A percentile compares a stretch with the other conserved stretches of the same genome.
Evolutionary conservation across 2,797 vertebrate species (phyloP).

Genomic region (Geotrypetes seraphini): DNA sequence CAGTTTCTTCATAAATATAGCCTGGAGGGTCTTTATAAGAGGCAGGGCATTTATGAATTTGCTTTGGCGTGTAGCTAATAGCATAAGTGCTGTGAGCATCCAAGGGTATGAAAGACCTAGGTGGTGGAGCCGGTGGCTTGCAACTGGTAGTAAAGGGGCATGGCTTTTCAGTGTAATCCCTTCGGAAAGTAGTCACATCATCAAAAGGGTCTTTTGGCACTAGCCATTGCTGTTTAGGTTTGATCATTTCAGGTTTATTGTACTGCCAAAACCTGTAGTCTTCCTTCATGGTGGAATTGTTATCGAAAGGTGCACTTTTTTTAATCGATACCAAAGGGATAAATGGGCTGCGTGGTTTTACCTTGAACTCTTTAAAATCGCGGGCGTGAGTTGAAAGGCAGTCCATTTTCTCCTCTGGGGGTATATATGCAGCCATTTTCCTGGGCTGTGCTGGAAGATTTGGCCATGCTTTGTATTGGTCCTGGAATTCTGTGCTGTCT

Average conservation of each 20-base stretch:
- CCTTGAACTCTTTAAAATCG: constrained; percentile 25
- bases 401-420: constrained; percentile 38
- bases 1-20: constrained; percentile 20
- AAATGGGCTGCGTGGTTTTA: constrained; percentile 18
- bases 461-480: constrained; percentile 40
- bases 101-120: background rate
- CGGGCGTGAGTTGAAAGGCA: constrained; percentile 26
- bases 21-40: constrained; percentile 26
- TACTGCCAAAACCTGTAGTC: constrained; percentile 31
- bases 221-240: constrained; percentile 1
- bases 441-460: background rate
- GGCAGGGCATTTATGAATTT: constrained; percentile 19
- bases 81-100: constrained; percentile 18
- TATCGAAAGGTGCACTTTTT: constrained; percentile 17
- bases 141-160: constrained; percentile 17
- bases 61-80: constrained; percentile 38
- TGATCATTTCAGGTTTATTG: background rate
- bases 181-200: constrained; percentile 20
- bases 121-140: constrained; percentile 16
- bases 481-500: constrained; percentile 26
- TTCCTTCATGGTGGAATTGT: constrained; percentile 28
- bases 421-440: constrained; percentile 3
- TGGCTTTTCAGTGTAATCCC: constrained; percentile 26
- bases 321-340: background rate
- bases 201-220: constrained; percentile 24